Evolutionary conservation across 2,797 vertebrate species (phyloP).

Genomic region (Capromys pilorides): DNA sequence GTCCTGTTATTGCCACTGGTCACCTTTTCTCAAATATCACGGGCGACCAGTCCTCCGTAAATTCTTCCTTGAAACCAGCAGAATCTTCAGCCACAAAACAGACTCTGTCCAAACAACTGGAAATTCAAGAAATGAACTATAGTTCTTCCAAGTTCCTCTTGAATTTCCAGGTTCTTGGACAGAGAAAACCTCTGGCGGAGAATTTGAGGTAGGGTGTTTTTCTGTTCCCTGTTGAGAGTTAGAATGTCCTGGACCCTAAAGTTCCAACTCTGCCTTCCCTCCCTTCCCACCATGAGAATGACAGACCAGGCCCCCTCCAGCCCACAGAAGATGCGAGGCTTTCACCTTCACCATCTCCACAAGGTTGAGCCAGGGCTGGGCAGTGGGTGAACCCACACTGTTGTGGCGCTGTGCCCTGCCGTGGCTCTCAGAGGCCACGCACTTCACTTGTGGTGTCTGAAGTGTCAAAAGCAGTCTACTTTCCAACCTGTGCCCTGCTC

Average conservation of each 20-base stretch:
- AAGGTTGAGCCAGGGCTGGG: background rate
- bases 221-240: background rate
- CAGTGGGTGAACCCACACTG: background rate
- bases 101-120: background rate
- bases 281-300: background rate
- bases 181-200: slow-evolving; percentile 2
- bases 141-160: slow-evolving; percentile 2
- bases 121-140: background rate
- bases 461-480: background rate
- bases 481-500: background rate
- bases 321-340: background rate
- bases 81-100: background rate
- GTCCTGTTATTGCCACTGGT: fast-evolving
- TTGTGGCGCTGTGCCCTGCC: background rate
- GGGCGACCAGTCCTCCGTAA: background rate
- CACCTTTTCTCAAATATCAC: slow-evolving; percentile 22
- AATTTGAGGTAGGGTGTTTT: background rate
- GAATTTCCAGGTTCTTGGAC: background rate
- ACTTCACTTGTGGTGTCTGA: background rate
- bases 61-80: background rate
- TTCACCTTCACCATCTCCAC: background rate
- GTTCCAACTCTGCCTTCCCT: background rate
- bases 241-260: background rate
- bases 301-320: background rate
- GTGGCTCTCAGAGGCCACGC: background rate